Evolutionary conservation across 2,888 invertebrate species (phyloP), one percentile per base, ranked within the genome.

Genomic region (Andrena marginata): DNA sequence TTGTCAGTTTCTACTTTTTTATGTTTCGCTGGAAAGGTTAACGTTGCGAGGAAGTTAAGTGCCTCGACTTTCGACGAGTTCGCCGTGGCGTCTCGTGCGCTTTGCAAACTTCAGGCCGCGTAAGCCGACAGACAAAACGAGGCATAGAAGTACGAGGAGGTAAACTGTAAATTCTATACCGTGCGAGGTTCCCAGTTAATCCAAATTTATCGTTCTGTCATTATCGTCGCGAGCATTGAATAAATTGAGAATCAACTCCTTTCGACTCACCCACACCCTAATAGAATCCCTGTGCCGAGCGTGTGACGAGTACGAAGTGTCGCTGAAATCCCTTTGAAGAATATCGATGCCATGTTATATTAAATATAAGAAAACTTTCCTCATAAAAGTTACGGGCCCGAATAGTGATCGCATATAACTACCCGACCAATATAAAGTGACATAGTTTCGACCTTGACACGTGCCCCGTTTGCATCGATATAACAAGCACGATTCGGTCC

Each of bases 401-500:
- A 10, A 33, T 35, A 62, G 31, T 26, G 49, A 63, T 60, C n/a
- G 26, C 20, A 16, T 10, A n/a, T 20, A 33, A 29, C 59, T 59
- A 33, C 10, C 2, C 33, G 4, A 67, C 23, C 20, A 13, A 48
- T 54, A 31, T 26, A 20, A 48, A 54, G 8, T 33, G 42, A 16
- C 42, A 23, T 10, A 33, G 13, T 10, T 13, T 16, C 26, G 33
- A 42, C 64, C 64, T 64, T 23, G 69, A 23, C 49, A 62, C 65
- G 70, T 71, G 70, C 16, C 20, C 3, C 3, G 59, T 48, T 65
- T 48, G 29, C 26, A 16, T 35, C n/a, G 8, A 3, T 35, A 48
- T n/a, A 42, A 67, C 51, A 69, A 68, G 23, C 35, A 62, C 2
- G 20, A 67, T 20, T 10, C 23, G 42, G 35, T 74, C 42, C 49